Evolutionary conservation across 1,140 invertebrate species (phyloP).

Genomic region (Whitmania pigra): DNA sequence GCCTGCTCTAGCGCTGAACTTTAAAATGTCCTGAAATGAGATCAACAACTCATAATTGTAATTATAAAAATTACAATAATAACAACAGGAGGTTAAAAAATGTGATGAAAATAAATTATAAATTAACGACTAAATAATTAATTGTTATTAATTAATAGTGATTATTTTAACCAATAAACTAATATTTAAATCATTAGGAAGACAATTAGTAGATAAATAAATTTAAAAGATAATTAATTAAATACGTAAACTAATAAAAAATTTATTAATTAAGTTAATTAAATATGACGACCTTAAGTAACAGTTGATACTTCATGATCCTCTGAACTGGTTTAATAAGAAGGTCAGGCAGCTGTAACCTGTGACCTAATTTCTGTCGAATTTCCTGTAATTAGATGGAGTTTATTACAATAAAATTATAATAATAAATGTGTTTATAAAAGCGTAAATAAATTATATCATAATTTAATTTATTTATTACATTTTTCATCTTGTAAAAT

Average conservation of each 20-base stretch:
- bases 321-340: constrained; percentile 97
- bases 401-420: not conserved
- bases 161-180: too few relatives aligned
- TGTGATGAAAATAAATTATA: too few relatives aligned
- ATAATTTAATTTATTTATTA: too few relatives aligned
- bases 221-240: not conserved
- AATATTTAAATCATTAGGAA: not conserved
- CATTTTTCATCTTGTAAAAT: too few relatives aligned
- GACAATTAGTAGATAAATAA: not conserved
- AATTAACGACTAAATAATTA: too few relatives aligned
- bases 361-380: constrained; percentile 79
- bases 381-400: constrained; percentile 54
- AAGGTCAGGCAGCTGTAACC: constrained; percentile 81
- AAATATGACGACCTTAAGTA: constrained; percentile 65
- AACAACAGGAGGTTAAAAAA: too few relatives aligned
- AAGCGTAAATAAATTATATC: too few relatives aligned
- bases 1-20: constrained; percentile 48
- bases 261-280: not conserved
- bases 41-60: not conserved
- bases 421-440: too few relatives aligned
- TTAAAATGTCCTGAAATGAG: constrained; percentile 44
- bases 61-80: too few relatives aligned
- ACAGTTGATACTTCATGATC: constrained; percentile 94
- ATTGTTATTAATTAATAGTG: constrained; percentile 3
- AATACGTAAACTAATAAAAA: not conserved